Percentiles rank a stretch among this genome's conserved stretches.
Conservation (phyloP, 1,140 invertebrate species). For the Pentalonia nigronervosa region DNA sequence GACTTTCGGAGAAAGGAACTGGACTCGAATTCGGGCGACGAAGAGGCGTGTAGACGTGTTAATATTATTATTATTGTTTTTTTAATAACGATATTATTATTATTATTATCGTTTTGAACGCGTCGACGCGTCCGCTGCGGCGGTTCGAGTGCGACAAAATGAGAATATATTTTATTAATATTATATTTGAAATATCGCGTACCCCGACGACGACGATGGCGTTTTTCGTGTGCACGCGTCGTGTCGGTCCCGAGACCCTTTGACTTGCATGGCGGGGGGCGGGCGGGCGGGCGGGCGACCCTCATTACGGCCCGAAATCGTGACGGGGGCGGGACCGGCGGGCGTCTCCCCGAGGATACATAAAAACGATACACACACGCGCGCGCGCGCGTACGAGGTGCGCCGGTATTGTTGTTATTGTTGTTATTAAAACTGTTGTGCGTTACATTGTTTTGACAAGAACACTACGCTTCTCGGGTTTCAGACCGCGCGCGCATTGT, state of each 20-base stretch:
- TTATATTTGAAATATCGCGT: not conserved
- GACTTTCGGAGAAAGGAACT: too few relatives aligned
- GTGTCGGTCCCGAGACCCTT: not conserved
- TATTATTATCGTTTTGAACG: not conserved
- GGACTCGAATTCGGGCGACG: too few relatives aligned
- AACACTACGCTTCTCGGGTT: slow-evolving; percentile 33
- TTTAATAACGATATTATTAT: not conserved
- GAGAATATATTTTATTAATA: not conserved
- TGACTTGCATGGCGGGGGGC: not conserved
- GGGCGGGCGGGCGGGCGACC: not conserved
- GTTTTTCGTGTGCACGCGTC: slow-evolving; percentile 11
- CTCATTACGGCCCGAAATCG: not conserved
- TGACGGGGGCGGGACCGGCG: slow-evolving; percentile 40
- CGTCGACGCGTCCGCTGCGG: not conserved
- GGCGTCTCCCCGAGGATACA: slow-evolving; percentile 45
- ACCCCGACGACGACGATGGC: too few relatives aligned
- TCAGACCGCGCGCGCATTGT: not conserved
- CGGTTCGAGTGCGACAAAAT: slow-evolving; percentile 1
- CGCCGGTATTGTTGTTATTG: not conserved
- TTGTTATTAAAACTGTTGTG: not conserved
- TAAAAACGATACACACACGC: slow-evolving; percentile 26
- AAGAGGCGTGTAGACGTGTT: too few relatives aligned
- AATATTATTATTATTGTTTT: too few relatives aligned
- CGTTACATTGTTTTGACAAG: slow-evolving; percentile 28
- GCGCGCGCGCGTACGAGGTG: not conserved